Evolutionary conservation across 2,888 invertebrate genomes (phyloP), one percentile per base, ranked within the genome.

Genomic region (Folsomia manolachei): DNA sequence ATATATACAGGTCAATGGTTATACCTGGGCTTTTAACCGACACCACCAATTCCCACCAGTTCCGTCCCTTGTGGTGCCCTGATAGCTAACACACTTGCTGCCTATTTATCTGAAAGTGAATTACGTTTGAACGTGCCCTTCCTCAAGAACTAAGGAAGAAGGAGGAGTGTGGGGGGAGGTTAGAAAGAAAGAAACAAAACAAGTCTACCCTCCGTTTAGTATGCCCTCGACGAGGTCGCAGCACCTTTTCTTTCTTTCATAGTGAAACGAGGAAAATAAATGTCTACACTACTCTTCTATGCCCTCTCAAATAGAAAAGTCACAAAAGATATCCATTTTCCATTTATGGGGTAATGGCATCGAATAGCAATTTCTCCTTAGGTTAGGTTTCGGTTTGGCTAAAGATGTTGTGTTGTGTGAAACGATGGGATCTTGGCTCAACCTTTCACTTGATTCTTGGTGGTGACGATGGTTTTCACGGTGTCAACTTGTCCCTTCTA

Each of bases 101-200:
- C 73, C 71, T 73, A 53, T 76, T 73, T 75, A 73, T 75, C 77
- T 69, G 66, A 72, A 77, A 77, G 73, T 77, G 77, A 77, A 77
- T 77, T 77, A 75, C 75, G 68, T 18, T 25, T 27, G 64, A 26
- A 26, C 27, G 39, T 39, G 39, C 14, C 39, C 39, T 39, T 39
- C 39, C 39, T 39, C 14, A 14, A 39, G 39, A n/a, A n/a, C 2
- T 27, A 64, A 63, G 27, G 14, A n/a, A 51, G 52, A 39, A 51
- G 23, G 66, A 24, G 53, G 25, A 66, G 65, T 7, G 19, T 19
- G 2, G 4, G 23, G 19, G 26, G 63, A 53, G 61, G 66, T 11
- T 66, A 24, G 56, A 71, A 27, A 65, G 27, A 39, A 52, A 52
- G 23, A 27, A 27, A 64, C 25, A 56, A 70, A 60, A 19, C 11